These are phyloP conservation scores for Philonicus albiceps DNA, from an alignment of 2,888 invertebrate genomes.

Conservation along the genomic window DNA sequence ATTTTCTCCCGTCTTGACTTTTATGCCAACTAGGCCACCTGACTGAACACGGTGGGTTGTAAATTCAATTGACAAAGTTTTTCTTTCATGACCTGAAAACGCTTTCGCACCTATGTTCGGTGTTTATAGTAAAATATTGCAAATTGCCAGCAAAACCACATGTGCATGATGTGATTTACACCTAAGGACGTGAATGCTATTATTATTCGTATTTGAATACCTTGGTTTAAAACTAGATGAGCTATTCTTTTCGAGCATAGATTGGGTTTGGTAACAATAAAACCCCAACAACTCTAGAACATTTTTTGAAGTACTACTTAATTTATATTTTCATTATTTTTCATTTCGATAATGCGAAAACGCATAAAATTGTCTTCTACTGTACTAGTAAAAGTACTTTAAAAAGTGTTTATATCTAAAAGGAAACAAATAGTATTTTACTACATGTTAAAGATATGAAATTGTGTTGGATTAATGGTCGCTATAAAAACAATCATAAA, in stretches of 20 bases:
- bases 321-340: no score
- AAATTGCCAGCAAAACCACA: background rate
- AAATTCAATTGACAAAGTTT: constrained; percentile 6
- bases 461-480: no score
- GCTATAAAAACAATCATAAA: no score
- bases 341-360: no score
- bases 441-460: no score
- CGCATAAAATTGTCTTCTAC: no score
- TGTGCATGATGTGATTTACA: background rate
- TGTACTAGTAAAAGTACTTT: no score
- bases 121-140: background rate
- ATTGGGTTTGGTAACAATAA: background rate
- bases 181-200: background rate
- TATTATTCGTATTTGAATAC: background rate
- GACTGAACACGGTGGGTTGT: background rate
- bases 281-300: no score
- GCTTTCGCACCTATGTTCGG: background rate
- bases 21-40: background rate
- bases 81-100: background rate
- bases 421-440: no score
- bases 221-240: background rate
- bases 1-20: constrained; percentile 20
- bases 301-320: no score
- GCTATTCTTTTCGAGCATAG: background rate
- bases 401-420: no score